These are phyloP conservation scores for Apogon talboti DNA, from an alignment of 2,797 vertebrate species.

Conservation along the genomic window DNA sequence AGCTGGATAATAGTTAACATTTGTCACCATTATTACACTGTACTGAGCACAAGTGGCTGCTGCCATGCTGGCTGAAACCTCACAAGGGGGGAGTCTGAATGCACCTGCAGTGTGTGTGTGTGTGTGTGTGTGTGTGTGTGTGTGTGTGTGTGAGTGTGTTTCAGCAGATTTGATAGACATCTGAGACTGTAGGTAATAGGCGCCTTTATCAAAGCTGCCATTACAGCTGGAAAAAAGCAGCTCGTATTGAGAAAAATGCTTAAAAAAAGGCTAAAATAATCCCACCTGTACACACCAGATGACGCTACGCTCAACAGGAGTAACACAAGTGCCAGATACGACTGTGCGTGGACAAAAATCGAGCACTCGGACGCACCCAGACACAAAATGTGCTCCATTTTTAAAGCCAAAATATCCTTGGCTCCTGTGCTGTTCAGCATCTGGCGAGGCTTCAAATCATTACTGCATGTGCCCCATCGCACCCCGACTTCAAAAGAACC, in stretches of 20 bases:
- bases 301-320: conserved; percentile 49
- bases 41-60: conserved; percentile 30
- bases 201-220: conserved; percentile 45
- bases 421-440: conserved; percentile 30
- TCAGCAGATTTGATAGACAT: conserved; percentile 15
- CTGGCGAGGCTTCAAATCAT: conserved; percentile 67
- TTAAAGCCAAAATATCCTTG: conserved; percentile 54
- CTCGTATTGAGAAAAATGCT: conserved; percentile 1
- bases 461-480: conserved; percentile 40
- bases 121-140: conserved; percentile 1
- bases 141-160: conserved; percentile 1
- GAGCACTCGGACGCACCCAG: not conserved
- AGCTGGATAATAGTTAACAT: conserved; percentile 67
- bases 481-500: conserved; percentile 56
- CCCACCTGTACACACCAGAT: conserved; percentile 57
- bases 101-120: conserved; percentile 40
- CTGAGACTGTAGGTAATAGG: conserved; percentile 47
- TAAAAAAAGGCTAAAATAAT: conserved; percentile 23
- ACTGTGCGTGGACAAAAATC: conserved; percentile 20
- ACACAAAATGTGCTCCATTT: conserved; percentile 24
- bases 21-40: conserved; percentile 59
- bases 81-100: conserved; percentile 1
- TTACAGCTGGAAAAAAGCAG: conserved; percentile 40
- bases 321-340: conserved; percentile 53
- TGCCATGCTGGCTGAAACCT: conserved; percentile 33